Evolutionary conservation across 2,888 invertebrate species (phyloP).

Genomic region (Xestia sexstrigata): DNA sequence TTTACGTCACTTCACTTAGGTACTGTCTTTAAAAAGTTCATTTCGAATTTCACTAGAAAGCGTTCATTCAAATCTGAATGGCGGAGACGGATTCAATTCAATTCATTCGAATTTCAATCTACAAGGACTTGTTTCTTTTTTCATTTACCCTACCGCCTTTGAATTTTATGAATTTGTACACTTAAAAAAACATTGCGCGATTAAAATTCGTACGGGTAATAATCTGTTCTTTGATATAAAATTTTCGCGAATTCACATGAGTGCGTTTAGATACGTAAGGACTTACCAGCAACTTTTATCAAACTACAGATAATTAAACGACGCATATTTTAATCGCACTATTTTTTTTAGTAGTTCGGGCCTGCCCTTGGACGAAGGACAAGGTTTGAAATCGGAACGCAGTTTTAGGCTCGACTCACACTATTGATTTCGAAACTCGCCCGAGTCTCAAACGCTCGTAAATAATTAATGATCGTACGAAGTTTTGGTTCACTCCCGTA

Average conservation of each 20-base stretch:
- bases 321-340: not conserved
- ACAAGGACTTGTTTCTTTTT: constrained; percentile 37
- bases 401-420: constrained; percentile 24
- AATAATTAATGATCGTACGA: constrained; percentile 55
- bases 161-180: constrained; percentile 26
- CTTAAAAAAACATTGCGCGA: not conserved
- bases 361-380: constrained; percentile 7
- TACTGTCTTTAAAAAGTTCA: constrained; percentile 59
- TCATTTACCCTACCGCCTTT: not conserved
- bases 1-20: constrained; percentile 51
- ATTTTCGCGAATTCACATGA: not conserved
- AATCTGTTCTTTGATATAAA: not conserved
- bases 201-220: not conserved
- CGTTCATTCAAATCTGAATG: constrained; percentile 59
- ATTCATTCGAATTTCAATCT: constrained; percentile 50
- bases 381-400: constrained; percentile 35
- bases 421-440: constrained; percentile 40
- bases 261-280: not conserved
- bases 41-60: constrained; percentile 58
- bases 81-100: constrained; percentile 46
- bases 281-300: not conserved
- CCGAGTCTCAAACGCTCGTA: constrained; percentile 22
- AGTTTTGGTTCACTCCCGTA: constrained; percentile 48
- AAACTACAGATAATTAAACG: not conserved
- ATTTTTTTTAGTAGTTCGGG: not conserved